Conservation (phyloP, 1,140 invertebrate species). For the Hestina assimilis region DNA sequence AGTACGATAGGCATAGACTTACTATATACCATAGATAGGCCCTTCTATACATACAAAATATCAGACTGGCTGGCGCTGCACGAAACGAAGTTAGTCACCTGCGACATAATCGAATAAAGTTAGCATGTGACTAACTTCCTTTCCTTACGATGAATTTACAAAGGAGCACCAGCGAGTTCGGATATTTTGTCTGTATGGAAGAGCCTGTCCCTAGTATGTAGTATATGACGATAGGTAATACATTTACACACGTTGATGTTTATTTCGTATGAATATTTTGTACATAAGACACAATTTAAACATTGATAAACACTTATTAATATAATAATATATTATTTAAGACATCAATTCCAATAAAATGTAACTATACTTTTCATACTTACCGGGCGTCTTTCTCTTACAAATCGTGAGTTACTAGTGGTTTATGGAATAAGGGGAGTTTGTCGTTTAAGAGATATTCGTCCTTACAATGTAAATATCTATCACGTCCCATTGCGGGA, state of each 20-base stretch:
- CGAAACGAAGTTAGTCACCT: too few relatives aligned
- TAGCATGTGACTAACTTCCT: too few relatives aligned
- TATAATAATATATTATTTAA: slow-evolving; percentile 52
- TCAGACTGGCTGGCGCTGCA: too few relatives aligned
- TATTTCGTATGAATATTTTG: slow-evolving; percentile 28
- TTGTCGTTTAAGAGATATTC: slow-evolving; percentile 60
- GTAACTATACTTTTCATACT: slow-evolving; percentile 46
- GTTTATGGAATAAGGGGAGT: slow-evolving; percentile 37
- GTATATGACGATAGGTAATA: neutral
- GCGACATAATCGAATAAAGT: too few relatives aligned
- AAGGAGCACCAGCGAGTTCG: too few relatives aligned
- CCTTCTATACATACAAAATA: too few relatives aligned
- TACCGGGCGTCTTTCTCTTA: slow-evolving; percentile 51
- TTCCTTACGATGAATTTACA: too few relatives aligned
- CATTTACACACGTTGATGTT: neutral
- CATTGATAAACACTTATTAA: slow-evolving; percentile 42
- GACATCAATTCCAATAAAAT: slow-evolving; percentile 61
- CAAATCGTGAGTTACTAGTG: slow-evolving; percentile 25
- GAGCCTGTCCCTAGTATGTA: too few relatives aligned
- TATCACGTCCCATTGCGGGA: slow-evolving; percentile 63
- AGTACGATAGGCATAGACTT: too few relatives aligned
- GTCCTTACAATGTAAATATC: slow-evolving; percentile 58
- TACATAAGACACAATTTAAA: slow-evolving; percentile 38
- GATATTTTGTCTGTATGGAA: too few relatives aligned
- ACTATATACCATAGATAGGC: too few relatives aligned